These are phyloP conservation scores for Microplitis mediator DNA, from an alignment of 1,140 invertebrate species.

Conservation along the genomic window DNA sequence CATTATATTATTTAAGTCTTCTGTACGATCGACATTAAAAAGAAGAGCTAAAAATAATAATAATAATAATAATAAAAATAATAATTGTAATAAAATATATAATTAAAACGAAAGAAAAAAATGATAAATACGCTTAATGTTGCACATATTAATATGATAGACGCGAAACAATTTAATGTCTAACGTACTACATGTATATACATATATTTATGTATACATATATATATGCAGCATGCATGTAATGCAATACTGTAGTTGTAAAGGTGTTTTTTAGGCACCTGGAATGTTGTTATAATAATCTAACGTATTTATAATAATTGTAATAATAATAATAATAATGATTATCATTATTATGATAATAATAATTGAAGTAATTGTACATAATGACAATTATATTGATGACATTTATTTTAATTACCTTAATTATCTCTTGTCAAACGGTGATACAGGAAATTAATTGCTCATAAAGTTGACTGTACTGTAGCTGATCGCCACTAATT, in stretches of 20 bases:
- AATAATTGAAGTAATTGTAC: conserved; percentile 32
- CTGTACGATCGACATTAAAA: not conserved
- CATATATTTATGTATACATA: too few species aligned
- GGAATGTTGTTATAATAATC: conserved; percentile 54
- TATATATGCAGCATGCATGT: conserved; percentile 43
- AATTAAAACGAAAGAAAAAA: not conserved
- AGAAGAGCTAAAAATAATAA: not conserved
- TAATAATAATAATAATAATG: conserved; percentile 32
- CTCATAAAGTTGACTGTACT: conserved; percentile 89
- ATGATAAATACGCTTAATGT: conserved; percentile 27
- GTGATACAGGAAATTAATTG: conserved; percentile 88
- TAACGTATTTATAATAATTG: conserved; percentile 32
- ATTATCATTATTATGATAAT: conserved; percentile 27
- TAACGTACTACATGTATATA: conserved; percentile 40
- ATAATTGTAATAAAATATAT: not conserved
- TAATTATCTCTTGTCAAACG: conserved; percentile 66
- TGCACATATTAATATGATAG: conserved; percentile 43
- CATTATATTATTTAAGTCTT: not conserved
- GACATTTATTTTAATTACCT: conserved; percentile 27
- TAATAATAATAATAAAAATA: too few species aligned
- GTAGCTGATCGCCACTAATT: conserved; percentile 88
- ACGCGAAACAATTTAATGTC: conserved; percentile 36
- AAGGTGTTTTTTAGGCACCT: conserved; percentile 46
- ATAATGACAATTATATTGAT: conserved; percentile 19
- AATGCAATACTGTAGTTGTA: conserved; percentile 51